These are phyloP conservation scores for Trichogramma evanescens DNA, from an alignment of 2,888 invertebrate species.

Conservation along the genomic window DNA sequence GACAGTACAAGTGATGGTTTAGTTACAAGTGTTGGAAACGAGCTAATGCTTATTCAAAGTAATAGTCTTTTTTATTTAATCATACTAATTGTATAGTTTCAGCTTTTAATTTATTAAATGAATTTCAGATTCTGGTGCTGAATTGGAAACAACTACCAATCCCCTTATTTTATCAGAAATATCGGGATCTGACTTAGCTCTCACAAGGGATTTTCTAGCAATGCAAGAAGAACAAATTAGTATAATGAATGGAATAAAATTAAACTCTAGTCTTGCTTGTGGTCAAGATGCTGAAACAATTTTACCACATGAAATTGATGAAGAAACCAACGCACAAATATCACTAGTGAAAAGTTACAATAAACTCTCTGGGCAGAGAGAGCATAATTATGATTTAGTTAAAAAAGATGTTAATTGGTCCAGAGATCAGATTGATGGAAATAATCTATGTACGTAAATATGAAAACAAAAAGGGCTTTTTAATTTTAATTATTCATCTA, in stretches of 20 bases:
- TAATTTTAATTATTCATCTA: neutral
- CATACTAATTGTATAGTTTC: neutral
- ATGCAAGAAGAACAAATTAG: conserved; percentile 45
- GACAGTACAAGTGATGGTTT: conserved; percentile 34
- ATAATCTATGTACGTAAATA: conserved; percentile 33
- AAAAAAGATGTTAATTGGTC: conserved; percentile 33
- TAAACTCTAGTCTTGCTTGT: conserved; percentile 32
- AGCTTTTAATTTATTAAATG: neutral
- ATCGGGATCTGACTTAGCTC: conserved; percentile 37
- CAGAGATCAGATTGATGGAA: conserved; percentile 35
- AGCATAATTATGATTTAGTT: conserved; percentile 6
- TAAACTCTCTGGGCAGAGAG: conserved; percentile 8
- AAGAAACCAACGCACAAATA: conserved; percentile 22
- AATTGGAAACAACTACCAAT: conserved; percentile 37
- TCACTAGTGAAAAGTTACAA: conserved; percentile 16
- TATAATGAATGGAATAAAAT: conserved; percentile 37
- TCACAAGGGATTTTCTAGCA: conserved; percentile 42
- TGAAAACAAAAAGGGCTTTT: neutral
- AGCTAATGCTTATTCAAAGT: conserved; percentile 44
- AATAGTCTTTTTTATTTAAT: conserved; percentile 4
- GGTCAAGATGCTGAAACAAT: conserved; percentile 20
- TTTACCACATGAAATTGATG: conserved; percentile 16
- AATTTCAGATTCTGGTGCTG: conserved; percentile 33
- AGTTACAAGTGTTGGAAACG: conserved; percentile 36
- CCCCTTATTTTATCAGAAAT: conserved; percentile 42